Base-by-base conservation (phyloP, 2,797 vertebrate genomes). In the Micromesistius poutassou region DNA sequence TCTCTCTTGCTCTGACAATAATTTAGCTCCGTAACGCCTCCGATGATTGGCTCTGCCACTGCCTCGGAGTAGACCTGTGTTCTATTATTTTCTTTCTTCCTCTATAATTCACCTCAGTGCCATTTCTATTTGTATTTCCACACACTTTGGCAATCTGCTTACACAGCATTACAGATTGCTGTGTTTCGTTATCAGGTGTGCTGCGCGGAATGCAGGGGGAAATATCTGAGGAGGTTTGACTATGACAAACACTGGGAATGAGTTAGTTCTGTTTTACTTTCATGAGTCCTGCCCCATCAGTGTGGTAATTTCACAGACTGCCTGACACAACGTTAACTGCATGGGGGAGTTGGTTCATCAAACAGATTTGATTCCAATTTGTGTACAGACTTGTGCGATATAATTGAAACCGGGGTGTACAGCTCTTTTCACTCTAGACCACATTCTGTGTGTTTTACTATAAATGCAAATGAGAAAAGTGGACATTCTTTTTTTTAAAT, bases 81-180 rank as follows among this genome's bases (percentile, higher is more conserved):
- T 68, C 25, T 68, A 2, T 68, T 0, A 28, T 68, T 68, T 50
- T 50, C 68, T 25, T 81, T 87, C 85, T 85, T 80, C 77, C 78
- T 83, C 83, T 76, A 55, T 85, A 87, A 90, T 91, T 86, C 82
- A 76, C 88, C 86, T 84, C 73, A 55, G 79, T 35, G 74, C 79
- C 80, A 82, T 87, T 91, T 84, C 85, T 87, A 87, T 90, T 91
- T 92, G 84, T 90, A 85, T 84, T 87, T 87, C 80, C 66, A 78
- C 76, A 80, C 22, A 62, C 81, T 77, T 75, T 81, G 81, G 74
- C 82, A 81, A 78, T 89, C 83, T 87, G 88, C 85, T 87, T 85
- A 82, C 88, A 78, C 77, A 83, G 90, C 86, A 82, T 84, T 86
- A 79, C 81, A 83, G 80, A 86, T 87, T 82, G 81, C 82, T 70